phyloP scores from a whole-genome alignment of 92 coral and sea anemone genomes.

The Metridium senile region DNA sequence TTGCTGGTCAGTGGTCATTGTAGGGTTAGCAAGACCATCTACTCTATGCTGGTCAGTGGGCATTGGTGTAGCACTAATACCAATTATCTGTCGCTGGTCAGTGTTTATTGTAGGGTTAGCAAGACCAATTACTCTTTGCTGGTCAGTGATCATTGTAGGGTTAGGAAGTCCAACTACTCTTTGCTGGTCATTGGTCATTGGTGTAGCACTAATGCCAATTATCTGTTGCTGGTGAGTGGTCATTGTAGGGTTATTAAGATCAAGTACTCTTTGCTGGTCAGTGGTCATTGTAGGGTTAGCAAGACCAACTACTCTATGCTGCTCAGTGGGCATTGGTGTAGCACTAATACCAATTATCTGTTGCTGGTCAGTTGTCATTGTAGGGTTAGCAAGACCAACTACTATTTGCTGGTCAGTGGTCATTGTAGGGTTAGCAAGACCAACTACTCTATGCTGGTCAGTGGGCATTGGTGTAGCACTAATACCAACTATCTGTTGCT shows the following conservation, averaged over 20 bases:
- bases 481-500: too few relatives aligned
- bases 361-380: too few relatives aligned
- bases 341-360: too few relatives aligned
- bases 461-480: too few relatives aligned
- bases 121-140: neutral
- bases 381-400: too few relatives aligned
- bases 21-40: neutral
- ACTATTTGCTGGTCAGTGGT: too few relatives aligned
- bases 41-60: neutral
- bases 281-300: neutral
- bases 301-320: too few relatives aligned
- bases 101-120: neutral
- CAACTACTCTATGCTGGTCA: too few relatives aligned
- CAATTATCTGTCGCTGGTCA: conserved; percentile 1
- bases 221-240: conserved; percentile 1
- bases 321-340: too few relatives aligned
- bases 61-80: neutral
- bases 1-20: conserved; percentile 6
- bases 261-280: neutral
- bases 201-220: neutral
- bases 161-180: neutral
- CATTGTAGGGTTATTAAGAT: neutral
- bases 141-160: neutral
- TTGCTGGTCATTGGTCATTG: neutral
- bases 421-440: too few relatives aligned